Percentiles rank a stretch among this genome's conserved stretches.
Conservation (phyloP, 1,140 invertebrate species). For the Laodelphax striatellus region DNA sequence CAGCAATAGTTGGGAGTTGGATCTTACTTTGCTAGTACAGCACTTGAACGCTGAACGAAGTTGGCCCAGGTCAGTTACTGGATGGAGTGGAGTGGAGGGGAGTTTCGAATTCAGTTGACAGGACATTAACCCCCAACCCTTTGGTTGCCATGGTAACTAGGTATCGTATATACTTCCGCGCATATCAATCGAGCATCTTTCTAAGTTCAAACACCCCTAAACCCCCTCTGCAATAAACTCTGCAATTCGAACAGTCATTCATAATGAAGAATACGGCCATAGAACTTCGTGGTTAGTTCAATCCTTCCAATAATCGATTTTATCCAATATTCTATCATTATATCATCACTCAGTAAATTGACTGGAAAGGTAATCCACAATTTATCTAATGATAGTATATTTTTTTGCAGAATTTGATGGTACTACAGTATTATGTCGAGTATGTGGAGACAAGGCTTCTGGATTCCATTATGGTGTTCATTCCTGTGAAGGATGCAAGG, state of each 20-base stretch:
- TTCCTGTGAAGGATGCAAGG: conserved; percentile 99
- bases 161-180: no score
- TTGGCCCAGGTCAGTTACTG: no score
- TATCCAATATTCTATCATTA: conserved; percentile 3
- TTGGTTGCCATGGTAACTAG: no score
- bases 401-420: conserved; percentile 93
- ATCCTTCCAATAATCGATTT: not conserved
- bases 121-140: no score
- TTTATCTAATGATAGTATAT: conserved; percentile 18
- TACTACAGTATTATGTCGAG: conserved; percentile 91
- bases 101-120: no score
- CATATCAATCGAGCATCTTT: no score
- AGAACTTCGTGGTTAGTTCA: not conserved
- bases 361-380: no score
- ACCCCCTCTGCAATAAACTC: not conserved
- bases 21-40: no score
- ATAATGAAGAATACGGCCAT: not conserved
- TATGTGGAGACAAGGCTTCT: conserved; percentile 98
- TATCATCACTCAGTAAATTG: not conserved
- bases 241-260: not conserved
- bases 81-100: no score
- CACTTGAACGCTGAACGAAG: no score
- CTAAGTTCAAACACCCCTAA: not conserved
- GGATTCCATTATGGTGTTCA: conserved; percentile 99
- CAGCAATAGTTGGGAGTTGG: no score